A percentile compares a stretch with the other conserved stretches of the same genome.
Conservation (phyloP, 2,113 vertebrate species). For the Cottus gobio region DNA sequence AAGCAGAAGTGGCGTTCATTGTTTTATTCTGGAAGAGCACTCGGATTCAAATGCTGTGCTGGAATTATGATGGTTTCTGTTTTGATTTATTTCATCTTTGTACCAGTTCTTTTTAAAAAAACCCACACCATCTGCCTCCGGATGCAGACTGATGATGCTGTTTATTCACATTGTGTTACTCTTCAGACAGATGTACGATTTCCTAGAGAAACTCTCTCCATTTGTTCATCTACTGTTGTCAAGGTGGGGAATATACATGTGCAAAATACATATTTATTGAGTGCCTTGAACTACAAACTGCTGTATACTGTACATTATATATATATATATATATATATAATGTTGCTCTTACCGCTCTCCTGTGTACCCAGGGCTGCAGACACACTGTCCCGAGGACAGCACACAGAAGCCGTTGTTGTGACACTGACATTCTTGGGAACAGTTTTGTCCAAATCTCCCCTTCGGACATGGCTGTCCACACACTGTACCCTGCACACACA, state of each 20-base stretch:
- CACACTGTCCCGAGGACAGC: slow-evolving; percentile 87
- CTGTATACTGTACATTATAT: background rate
- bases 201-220: background rate
- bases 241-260: background rate
- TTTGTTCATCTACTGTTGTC: too few relatives aligned
- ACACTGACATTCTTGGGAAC: slow-evolving; percentile 97
- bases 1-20: background rate
- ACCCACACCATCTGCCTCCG: background rate
- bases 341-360: slow-evolving; percentile 88
- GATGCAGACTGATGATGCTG: background rate
- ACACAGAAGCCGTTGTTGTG: slow-evolving; percentile 93
- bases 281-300: background rate
- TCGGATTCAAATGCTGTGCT: background rate
- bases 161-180: background rate
- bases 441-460: slow-evolving; percentile 92
- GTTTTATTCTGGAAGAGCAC: background rate
- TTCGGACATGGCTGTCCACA: slow-evolving; percentile 97
- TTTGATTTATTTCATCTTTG: background rate
- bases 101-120: background rate
- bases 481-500: slow-evolving; percentile 88
- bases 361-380: slow-evolving; percentile 91
- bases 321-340: background rate
- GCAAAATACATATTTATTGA: background rate
- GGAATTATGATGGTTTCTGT: background rate
- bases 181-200: background rate